Evolutionary conservation across 2,113 vertebrate species (phyloP).

Genomic region (Mesocricetus auratus): DNA sequence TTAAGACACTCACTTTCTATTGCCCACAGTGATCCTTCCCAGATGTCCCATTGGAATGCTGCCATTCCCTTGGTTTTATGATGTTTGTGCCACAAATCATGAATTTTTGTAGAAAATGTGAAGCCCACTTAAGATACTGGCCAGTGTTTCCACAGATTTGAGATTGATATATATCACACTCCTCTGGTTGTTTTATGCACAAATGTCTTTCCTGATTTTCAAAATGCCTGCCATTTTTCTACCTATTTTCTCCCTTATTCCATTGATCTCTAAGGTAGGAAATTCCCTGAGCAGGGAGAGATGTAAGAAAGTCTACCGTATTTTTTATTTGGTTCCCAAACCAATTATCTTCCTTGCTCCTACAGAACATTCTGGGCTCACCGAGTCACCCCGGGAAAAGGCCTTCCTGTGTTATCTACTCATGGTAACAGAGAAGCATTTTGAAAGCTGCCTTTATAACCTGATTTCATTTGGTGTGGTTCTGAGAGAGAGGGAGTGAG

Average conservation of each 20-base stretch:
- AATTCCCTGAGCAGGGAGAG: neutral
- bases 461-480: no score
- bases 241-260: neutral
- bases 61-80: neutral
- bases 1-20: neutral
- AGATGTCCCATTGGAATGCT: neutral
- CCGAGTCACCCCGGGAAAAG: neutral
- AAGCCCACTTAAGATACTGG: neutral
- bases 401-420: neutral
- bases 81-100: neutral
- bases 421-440: neutral
- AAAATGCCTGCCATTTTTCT: neutral
- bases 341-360: neutral
- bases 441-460: neutral
- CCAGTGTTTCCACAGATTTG: neutral
- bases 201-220: neutral
- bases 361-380: neutral
- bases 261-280: neutral
- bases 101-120: neutral
- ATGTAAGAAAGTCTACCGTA: neutral
- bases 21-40: neutral
- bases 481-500: neutral
- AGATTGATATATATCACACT: rapidly evolving
- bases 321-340: neutral
- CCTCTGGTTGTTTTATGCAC: neutral